Base-by-base conservation (phyloP, 2,888 invertebrate species). In the Lasius fuliginosus region DNA sequence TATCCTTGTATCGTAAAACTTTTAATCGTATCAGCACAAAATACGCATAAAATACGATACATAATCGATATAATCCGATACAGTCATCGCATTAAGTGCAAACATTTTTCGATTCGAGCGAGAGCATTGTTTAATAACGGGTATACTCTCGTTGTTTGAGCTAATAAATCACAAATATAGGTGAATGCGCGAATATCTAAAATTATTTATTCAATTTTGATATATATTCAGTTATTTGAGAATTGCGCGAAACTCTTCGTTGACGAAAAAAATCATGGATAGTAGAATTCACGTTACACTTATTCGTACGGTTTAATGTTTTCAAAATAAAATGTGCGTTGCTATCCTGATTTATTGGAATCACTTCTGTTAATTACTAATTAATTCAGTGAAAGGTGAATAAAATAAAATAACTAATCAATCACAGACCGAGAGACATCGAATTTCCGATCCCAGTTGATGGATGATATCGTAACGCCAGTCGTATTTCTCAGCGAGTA, bases 381-480 rank as follows among this genome's bases (percentile, higher is more conserved):
- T 9, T 46, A 49, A 30, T 42, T 60, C 18, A 12, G 36, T 46
- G 12, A 18, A 49, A 18, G 33, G 8, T 23, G 18, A 62, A 5
- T n/a, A 12, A 60, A 46, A 18, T 36, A 4, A 33, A 33, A n/a
- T 46, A 12, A 23, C 56, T 56, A 40, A 60, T 69, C 18, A 23
- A 36, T 79, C 79, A 46, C 42, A 23, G 36, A 33, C 53, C 23
- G 53, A 40, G 42, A 23, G 56, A 36, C 79, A 60, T 62, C 60
- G 71, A 71, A 71, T 60, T 68, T 62, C 71, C 60, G 79, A 81
- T 81, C 60, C 73, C 73, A 46, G 60, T 23, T 36, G 27, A 81
- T 62, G 36, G 73, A 79, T 53, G 71, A 71, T 27, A 73, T 11
- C 33, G 23, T 46, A 60, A 71, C 60, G 33, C 71, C 71, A 81